Percentiles rank a stretch among this genome's conserved stretches.
These are phyloP conservation scores for Aphelocoma californica DNA, from an alignment of 2,797 vertebrate species.

Conservation along the genomic window DNA sequence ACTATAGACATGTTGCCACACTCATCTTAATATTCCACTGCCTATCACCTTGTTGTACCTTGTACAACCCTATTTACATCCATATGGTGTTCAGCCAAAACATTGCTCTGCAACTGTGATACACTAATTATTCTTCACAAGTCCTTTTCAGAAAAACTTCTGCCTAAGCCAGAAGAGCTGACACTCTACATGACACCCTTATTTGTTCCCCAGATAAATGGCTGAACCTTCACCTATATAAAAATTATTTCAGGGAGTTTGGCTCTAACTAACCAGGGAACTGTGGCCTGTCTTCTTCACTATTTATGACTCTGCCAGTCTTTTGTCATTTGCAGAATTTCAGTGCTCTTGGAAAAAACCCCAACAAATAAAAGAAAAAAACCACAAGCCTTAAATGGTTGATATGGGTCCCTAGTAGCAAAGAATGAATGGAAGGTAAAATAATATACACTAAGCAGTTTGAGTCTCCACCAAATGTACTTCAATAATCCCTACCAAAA, in stretches of 20 bases:
- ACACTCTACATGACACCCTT: neutral
- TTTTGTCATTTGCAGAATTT: neutral
- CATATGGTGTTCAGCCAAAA: neutral
- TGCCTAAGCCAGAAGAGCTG: neutral
- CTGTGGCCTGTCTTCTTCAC: neutral
- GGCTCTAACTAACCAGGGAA: neutral
- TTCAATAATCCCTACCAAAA: neutral
- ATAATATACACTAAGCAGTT: neutral
- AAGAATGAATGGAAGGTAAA: neutral
- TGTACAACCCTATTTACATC: neutral
- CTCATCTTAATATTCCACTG: neutral
- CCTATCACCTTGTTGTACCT: neutral
- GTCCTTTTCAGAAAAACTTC: neutral
- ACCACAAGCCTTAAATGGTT: accelerated
- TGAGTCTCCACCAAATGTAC: neutral
- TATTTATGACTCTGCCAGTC: neutral
- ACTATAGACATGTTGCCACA: neutral
- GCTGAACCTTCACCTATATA: neutral
- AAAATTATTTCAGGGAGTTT: neutral
- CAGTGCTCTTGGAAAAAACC: neutral
- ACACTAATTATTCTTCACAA: neutral
- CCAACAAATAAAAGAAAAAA: neutral
- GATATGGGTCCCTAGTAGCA: neutral
- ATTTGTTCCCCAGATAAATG: neutral
- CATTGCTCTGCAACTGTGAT: neutral